Base-by-base conservation (phyloP, 1,140 invertebrate species). In the Brachionus rotundiformis region DNA sequence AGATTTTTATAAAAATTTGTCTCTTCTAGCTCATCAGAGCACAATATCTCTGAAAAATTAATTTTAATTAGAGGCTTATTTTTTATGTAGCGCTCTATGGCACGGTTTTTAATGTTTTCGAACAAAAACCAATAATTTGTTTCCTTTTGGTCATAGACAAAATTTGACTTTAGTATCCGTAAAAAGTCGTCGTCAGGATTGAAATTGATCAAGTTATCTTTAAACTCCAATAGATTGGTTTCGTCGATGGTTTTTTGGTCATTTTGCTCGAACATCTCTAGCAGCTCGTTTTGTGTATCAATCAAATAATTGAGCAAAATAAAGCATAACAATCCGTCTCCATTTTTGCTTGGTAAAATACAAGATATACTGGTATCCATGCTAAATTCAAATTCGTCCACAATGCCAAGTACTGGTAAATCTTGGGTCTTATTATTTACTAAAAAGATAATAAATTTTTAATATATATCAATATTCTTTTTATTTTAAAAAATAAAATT, bases 91-190 rank as follows among this genome's bases (percentile, higher is more conserved):
- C 19, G 16, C 13, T 73, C 68, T 3, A 73, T 25, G 4, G 36
- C 23, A 29, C 39, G 36, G 11, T 27, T 41, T n/a, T 19, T 41
- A 11, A 73, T 73, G 44, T 23, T 73, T 0, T 73, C 68, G 36
- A 41, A 73, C 41, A 27, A 11, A 23, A 73, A 73, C 33, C 39
- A 73, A 27, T 44, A 73, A 11, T 31, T 16, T n/a, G 16, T 41
- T 44, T 73, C 68, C 44, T 73, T 73, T 44, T 39, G 41, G 11
- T 73, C 68, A 11, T 31, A 73, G 23, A 73, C 44, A 73, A 73
- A 73, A 73, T 73, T 73, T 8, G 68, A 41, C 10, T 44, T 41
- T 73, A 73, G 19, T 25, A 73, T 73, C 11, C 68, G 23, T 23
- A 73, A 73, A 44, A 73, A 73, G 41, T 73, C 68, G 44, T 13